A percentile compares a stretch with the other conserved stretches of the same genome.
Conservation (phyloP, 35 echinoderm and acorn worm genomes). For the Holothuria glaberrima region DNA sequence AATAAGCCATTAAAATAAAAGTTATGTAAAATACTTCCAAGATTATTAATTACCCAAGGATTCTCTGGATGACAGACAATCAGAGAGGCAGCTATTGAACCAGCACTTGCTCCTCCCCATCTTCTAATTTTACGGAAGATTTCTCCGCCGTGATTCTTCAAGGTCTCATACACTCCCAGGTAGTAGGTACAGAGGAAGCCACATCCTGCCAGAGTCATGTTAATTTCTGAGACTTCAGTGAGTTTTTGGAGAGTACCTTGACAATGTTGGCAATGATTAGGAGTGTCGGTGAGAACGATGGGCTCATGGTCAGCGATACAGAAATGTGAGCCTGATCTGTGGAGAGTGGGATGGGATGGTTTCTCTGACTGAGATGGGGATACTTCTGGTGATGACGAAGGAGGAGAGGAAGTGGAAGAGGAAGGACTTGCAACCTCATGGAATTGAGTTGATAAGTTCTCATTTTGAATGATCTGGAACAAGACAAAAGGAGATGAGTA, state of each 20-base stretch:
- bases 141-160: neutral
- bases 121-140: conserved; percentile 22
- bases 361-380: conserved; percentile 6
- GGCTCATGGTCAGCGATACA: conserved; percentile 24
- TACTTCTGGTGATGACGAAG: too few species aligned
- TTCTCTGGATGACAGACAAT: conserved; percentile 16
- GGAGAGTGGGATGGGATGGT: neutral
- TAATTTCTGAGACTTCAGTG: conserved; percentile 28
- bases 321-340: neutral
- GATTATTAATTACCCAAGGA: neutral
- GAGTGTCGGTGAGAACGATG: neutral
- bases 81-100: neutral
- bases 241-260: conserved; percentile 18
- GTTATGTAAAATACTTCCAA: neutral
- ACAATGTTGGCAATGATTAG: conserved; percentile 6
- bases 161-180: neutral
- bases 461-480: neutral
- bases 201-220: conserved; percentile 22
- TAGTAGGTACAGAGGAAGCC: conserved; percentile 5
- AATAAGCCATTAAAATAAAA: too few species aligned
- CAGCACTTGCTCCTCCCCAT: conserved; percentile 28
- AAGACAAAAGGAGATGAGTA: neutral
- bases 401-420: neutral
- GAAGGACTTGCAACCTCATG: neutral
- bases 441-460: neutral